Conservation (phyloP, 64 coral and sea anemone genomes). For the Cladopsammia gracilis region DNA sequence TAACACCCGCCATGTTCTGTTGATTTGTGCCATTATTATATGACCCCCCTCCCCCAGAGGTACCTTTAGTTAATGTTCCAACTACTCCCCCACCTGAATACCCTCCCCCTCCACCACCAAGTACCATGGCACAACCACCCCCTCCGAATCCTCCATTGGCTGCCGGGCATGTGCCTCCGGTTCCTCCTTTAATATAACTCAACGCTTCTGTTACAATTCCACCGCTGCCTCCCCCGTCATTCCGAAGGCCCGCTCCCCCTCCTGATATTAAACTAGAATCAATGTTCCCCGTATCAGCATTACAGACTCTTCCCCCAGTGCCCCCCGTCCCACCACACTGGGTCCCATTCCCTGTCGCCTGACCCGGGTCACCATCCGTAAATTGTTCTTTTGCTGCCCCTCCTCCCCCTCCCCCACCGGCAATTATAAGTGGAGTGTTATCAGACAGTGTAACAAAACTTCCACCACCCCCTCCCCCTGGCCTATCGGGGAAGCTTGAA, state of each 20-base stretch:
- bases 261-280: background rate
- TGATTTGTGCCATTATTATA: constrained; percentile 48
- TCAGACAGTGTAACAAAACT: constrained; percentile 24
- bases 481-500: background rate
- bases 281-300: background rate
- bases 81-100: constrained; percentile 82
- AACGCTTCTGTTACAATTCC: background rate
- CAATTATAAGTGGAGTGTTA: constrained; percentile 37
- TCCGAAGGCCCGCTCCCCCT: background rate
- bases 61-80: background rate
- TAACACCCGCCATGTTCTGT: constrained; percentile 32
- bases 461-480: constrained; percentile 45
- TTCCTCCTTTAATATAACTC: constrained; percentile 54
- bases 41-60: constrained; percentile 75
- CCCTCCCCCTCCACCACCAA: constrained; percentile 60
- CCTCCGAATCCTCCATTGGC: constrained; percentile 60
- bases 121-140: constrained; percentile 5
- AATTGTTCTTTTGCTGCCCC: background rate
- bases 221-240: background rate
- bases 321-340: constrained; percentile 22
- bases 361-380: constrained; percentile 11
- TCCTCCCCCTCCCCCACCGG: constrained; percentile 54
- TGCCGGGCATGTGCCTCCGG: background rate
- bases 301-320: background rate
- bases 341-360: constrained; percentile 1